phyloP scores from a whole-genome alignment of 2,888 invertebrate genomes.

The Agonopterix heracliana region DNA sequence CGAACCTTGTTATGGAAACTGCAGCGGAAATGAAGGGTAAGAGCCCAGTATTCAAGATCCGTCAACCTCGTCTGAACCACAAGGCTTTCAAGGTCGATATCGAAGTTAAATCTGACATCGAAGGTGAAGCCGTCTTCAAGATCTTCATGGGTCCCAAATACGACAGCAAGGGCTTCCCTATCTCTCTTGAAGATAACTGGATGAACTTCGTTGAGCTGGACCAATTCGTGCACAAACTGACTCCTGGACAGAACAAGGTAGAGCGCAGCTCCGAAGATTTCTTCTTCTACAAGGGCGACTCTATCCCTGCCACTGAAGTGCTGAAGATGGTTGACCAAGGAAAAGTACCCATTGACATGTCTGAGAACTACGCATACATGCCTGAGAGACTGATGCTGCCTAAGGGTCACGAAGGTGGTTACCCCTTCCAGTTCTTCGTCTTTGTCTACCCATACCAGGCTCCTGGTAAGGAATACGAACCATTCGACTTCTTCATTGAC shows the following conservation, averaged over 20 bases:
- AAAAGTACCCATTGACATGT: constrained; percentile 69
- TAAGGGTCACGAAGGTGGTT: constrained; percentile 81
- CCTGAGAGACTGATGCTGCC: constrained; percentile 84
- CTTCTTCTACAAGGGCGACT: constrained; percentile 78
- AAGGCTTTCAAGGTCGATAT: constrained; percentile 67
- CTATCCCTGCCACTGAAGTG: constrained; percentile 76
- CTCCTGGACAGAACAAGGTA: constrained; percentile 79
- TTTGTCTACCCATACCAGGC: constrained; percentile 74
- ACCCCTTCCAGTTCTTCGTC: constrained; percentile 79
- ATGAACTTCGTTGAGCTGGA: constrained; percentile 31
- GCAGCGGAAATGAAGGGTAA: constrained; percentile 44
- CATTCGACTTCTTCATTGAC: constrained; percentile 48
- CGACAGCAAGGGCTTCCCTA: constrained; percentile 64
- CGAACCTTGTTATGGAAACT: constrained; percentile 62
- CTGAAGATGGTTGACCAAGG: constrained; percentile 74
- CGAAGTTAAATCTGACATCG: constrained; percentile 53
- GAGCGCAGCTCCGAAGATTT: constrained; percentile 80
- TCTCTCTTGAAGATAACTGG: constrained; percentile 74
- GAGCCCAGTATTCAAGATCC: constrained; percentile 66
- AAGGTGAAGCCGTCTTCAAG: constrained; percentile 67
- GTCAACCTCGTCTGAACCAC: constrained; percentile 80
- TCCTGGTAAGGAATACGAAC: constrained; percentile 43
- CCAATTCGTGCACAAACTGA: constrained; percentile 68
- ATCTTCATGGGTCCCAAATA: constrained; percentile 78
- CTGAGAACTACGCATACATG: constrained; percentile 74